Conservation (phyloP, 2,113 vertebrate species). For the Lepisosteus osseus region DNA sequence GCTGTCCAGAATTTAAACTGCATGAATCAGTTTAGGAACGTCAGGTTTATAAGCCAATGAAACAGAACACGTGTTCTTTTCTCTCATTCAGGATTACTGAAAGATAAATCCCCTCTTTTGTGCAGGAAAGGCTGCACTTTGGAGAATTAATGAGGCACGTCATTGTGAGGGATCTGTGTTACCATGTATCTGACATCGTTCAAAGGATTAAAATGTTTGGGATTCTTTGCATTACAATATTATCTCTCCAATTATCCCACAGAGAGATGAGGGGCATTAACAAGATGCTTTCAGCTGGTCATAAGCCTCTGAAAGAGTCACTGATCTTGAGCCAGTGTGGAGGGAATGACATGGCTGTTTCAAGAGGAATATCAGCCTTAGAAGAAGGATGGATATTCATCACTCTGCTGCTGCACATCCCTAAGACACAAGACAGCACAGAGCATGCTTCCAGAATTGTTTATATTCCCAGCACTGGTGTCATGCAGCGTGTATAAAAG, state of each 20-base stretch:
- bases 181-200: neutral
- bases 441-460: conserved; percentile 1
- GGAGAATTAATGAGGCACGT: conserved; percentile 4
- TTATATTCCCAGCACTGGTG: neutral
- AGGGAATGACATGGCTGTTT: neutral
- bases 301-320: neutral
- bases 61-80: neutral
- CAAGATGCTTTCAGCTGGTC: neutral
- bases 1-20: neutral
- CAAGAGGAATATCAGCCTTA: neutral
- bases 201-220: conserved; percentile 11
- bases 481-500: neutral
- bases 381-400: conserved; percentile 14
- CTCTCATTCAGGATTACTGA: neutral
- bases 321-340: neutral
- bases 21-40: neutral
- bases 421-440: conserved; percentile 10
- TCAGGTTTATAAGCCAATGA: neutral
- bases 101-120: neutral
- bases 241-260: conserved; percentile 16
- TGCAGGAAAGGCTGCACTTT: neutral
- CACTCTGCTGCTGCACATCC: conserved; percentile 9
- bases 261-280: neutral
- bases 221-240: conserved; percentile 17
- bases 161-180: neutral